A percentile compares a stretch with the other conserved stretches of the same genome.
phyloP scores from a whole-genome alignment of 2,113 vertebrate genomes.

The Aix galericulata region DNA sequence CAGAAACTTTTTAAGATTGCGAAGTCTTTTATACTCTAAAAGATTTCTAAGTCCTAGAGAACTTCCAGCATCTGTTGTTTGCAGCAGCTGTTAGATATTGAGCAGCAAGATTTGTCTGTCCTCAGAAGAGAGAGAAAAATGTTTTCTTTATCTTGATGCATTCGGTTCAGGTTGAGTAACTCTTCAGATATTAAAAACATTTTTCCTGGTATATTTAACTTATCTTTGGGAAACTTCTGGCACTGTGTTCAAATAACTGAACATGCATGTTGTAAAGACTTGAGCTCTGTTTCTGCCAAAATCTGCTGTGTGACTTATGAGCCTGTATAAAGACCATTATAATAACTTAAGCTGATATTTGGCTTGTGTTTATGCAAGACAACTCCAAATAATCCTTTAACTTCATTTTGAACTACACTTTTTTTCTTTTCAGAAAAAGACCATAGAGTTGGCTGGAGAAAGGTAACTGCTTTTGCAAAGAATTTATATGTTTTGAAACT shows the following conservation, averaged over 20 bases:
- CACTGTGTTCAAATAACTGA: constrained; percentile 2
- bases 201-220: constrained; percentile 43
- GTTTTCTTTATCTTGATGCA: constrained; percentile 46
- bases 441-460: not conserved
- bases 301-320: not conserved
- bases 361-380: constrained; percentile 38
- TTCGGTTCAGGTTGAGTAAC: constrained; percentile 38
- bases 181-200: constrained; percentile 38
- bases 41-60: not conserved
- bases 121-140: constrained; percentile 27
- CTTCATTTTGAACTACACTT: constrained; percentile 22
- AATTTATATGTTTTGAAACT: not conserved
- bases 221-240: constrained; percentile 45
- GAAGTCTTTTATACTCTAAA: not conserved
- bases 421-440: not conserved
- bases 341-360: constrained; percentile 49
- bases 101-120: not conserved
- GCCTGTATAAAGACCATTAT: constrained; percentile 1
- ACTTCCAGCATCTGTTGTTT: constrained; percentile 25
- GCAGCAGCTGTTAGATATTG: constrained; percentile 27
- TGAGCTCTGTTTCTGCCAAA: constrained; percentile 37
- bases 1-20: not conserved
- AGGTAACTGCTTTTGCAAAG: not conserved
- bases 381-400: constrained; percentile 50
- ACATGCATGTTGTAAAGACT: not conserved